A percentile compares a stretch with the other conserved stretches of the same genome.
Conservation (phyloP, 1,140 invertebrate genomes). For the Hyphantria cunea region DNA sequence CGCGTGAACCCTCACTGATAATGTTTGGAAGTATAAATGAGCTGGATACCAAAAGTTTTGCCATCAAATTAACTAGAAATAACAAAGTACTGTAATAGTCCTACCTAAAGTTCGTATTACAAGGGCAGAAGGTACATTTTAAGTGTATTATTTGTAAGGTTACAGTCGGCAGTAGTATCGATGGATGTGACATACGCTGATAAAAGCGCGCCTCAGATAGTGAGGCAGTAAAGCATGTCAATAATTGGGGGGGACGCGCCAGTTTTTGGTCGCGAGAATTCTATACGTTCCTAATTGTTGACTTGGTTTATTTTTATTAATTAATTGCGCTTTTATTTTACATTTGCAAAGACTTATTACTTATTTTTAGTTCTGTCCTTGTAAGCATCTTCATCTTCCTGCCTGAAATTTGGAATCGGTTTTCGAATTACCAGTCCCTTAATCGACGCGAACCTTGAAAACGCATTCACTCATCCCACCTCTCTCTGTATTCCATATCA, state of each 20-base stretch:
- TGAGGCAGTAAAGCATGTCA: conserved; percentile 62
- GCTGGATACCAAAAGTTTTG: conserved; percentile 64
- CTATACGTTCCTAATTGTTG: conserved; percentile 9
- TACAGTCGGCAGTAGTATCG: conserved; percentile 32
- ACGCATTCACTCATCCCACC: too few relatives aligned
- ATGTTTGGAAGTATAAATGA: conserved; percentile 63
- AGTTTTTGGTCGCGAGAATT: conserved; percentile 38
- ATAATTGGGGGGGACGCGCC: conserved; percentile 60
- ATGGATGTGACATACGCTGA: conserved; percentile 52
- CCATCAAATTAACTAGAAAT: conserved; percentile 75
- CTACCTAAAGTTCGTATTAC: conserved; percentile 18
- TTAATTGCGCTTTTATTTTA: too few relatives aligned
- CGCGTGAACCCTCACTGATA: conserved; percentile 57
- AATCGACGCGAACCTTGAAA: too few relatives aligned
- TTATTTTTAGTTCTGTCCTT: too few relatives aligned
- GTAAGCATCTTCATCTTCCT: too few relatives aligned
- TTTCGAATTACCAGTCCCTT: too few relatives aligned
- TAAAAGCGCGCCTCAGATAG: conserved; percentile 55
- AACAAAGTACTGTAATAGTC: background rate
- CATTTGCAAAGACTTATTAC: too few relatives aligned
- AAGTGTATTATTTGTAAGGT: background rate
- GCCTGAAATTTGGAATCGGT: too few relatives aligned
- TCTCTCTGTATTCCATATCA: too few relatives aligned
- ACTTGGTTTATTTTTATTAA: background rate
- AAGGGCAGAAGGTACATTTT: conserved; percentile 35